phyloP scores from a whole-genome alignment of 1,140 invertebrate genomes.

The Drosophila cardini region DNA sequence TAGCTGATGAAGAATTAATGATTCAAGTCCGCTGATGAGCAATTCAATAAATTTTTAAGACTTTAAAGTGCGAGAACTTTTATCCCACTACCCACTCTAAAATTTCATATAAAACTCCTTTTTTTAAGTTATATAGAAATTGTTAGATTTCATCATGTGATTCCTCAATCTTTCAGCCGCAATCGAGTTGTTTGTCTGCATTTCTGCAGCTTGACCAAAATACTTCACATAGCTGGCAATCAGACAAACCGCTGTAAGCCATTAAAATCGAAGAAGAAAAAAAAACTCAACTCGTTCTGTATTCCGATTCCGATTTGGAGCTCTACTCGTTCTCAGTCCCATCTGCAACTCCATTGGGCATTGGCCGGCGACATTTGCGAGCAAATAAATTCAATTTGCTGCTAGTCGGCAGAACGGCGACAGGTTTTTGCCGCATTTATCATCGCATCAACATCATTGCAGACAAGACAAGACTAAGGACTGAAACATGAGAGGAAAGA shows the following conservation, averaged over 20 bases:
- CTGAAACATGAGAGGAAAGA: neutral
- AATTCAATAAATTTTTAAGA: neutral
- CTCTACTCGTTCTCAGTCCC: slow-evolving; percentile 37
- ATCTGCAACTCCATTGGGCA: slow-evolving; percentile 33
- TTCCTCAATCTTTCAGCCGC: slow-evolving; percentile 10
- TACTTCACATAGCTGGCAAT: slow-evolving; percentile 63
- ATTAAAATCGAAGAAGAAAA: slow-evolving; percentile 38
- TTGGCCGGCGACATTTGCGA: slow-evolving; percentile 55
- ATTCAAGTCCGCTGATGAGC: neutral
- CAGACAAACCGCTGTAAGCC: slow-evolving; percentile 57
- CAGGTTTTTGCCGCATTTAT: slow-evolving; percentile 83
- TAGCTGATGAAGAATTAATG: slow-evolving; percentile 39
- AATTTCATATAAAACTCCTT: neutral
- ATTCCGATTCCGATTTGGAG: slow-evolving; percentile 33
- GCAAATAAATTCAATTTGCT: slow-evolving; percentile 82
- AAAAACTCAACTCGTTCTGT: slow-evolving; percentile 55
- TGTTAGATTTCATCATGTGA: slow-evolving; percentile 27
- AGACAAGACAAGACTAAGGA: slow-evolving; percentile 13
- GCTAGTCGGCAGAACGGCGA: slow-evolving; percentile 68
- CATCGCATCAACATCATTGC: slow-evolving; percentile 69
- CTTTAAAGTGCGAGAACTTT: no score
- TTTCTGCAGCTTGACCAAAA: slow-evolving; percentile 30
- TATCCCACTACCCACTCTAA: no score
- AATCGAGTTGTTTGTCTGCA: slow-evolving; percentile 22
- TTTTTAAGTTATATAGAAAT: neutral